phyloP scores from a whole-genome alignment of 2,888 invertebrate species.

The Rhaphigaster nebulosa region DNA sequence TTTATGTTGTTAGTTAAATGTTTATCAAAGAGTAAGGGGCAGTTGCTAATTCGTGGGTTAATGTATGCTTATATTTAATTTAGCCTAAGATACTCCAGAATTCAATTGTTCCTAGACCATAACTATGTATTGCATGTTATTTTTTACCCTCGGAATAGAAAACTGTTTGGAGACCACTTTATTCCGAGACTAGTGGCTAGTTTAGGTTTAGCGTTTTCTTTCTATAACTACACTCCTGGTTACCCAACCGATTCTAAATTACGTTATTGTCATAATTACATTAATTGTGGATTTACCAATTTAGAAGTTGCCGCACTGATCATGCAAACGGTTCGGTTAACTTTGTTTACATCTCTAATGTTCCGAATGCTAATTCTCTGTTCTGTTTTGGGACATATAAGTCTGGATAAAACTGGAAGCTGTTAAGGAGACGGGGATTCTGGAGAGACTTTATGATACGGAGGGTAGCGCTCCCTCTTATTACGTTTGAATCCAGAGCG shows the following conservation, averaged over 20 bases:
- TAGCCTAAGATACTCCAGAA: no score
- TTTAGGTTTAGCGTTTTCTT: no score
- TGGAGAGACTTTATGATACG: constrained; percentile 6
- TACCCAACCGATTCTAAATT: background rate
- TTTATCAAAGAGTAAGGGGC: no score
- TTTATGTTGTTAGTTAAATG: no score
- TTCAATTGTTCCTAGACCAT: no score
- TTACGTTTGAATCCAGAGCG: constrained; percentile 35
- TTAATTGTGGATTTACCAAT: background rate
- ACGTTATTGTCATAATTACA: background rate
- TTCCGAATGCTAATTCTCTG: background rate
- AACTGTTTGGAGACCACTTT: no score
- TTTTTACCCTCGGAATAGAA: no score
- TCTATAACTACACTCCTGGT: background rate
- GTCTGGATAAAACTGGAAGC: background rate
- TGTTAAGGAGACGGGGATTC: constrained; percentile 30
- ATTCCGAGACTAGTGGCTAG: no score
- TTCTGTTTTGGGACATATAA: background rate
- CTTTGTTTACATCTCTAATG: constrained; percentile 14
- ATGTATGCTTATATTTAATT: no score
- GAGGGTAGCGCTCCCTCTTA: constrained; percentile 6
- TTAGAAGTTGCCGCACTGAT: background rate
- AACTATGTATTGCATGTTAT: no score
- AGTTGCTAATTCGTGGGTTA: no score
- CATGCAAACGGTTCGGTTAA: background rate